Evolutionary conservation across 1,140 invertebrate species (phyloP).

Genomic region (Bombus haemorrhoidalis): DNA sequence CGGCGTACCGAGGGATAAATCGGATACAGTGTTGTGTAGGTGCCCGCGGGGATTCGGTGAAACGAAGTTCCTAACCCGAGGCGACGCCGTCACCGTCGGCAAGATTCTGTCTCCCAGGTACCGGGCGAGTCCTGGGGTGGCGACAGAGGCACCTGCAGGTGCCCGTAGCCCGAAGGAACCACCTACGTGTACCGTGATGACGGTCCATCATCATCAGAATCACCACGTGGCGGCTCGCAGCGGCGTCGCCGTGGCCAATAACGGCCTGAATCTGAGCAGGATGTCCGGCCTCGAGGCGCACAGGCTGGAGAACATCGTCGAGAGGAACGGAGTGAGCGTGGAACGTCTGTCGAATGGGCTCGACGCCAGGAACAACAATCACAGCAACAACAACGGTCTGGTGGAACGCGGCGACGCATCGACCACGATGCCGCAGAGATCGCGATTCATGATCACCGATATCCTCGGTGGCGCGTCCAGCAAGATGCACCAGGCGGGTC

Average conservation of each 20-base stretch:
- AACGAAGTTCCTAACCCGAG: slow-evolving; percentile 38
- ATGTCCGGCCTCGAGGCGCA: slow-evolving; percentile 78
- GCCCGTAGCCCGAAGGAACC: slow-evolving; percentile 75
- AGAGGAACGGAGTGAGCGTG: slow-evolving; percentile 67
- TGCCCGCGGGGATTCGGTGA: slow-evolving; percentile 35
- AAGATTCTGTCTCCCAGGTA: slow-evolving; percentile 81
- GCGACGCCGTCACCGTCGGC: slow-evolving; percentile 66
- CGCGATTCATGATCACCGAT: slow-evolving; percentile 91
- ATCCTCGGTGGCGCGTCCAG: slow-evolving; percentile 86
- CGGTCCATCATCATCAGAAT: slow-evolving; percentile 81
- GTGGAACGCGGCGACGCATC: slow-evolving; percentile 69
- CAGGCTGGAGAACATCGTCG: slow-evolving; percentile 72
- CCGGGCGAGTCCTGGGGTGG: slow-evolving; percentile 78
- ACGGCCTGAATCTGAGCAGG: slow-evolving; percentile 78
- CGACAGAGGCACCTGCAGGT: slow-evolving; percentile 77
- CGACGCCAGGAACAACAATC: slow-evolving; percentile 67
- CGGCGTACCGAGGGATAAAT: slow-evolving; percentile 2
- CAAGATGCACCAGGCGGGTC: slow-evolving; percentile 68
- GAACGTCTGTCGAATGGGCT: slow-evolving; percentile 75
- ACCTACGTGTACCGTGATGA: slow-evolving; percentile 77
- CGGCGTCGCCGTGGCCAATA: slow-evolving; percentile 77
- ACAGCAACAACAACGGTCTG: slow-evolving; percentile 58
- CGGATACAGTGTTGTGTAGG: slow-evolving; percentile 47
- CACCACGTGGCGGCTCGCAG: slow-evolving; percentile 81
- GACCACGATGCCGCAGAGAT: slow-evolving; percentile 85